Conservation (phyloP, 2,797 vertebrate species). For the Artibeus jamaicensis region DNA sequence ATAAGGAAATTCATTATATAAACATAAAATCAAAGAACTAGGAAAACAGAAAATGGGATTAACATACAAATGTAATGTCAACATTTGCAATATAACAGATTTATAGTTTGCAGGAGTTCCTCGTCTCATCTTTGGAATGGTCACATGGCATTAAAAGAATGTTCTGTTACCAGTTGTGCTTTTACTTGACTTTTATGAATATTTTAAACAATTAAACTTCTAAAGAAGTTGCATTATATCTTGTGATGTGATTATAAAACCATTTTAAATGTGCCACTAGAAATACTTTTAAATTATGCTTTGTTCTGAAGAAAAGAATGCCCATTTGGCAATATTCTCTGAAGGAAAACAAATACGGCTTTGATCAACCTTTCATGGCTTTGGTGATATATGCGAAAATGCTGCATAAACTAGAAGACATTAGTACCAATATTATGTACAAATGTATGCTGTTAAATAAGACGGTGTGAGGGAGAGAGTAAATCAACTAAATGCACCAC, state of each 20-base stretch:
- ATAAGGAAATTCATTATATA: neutral
- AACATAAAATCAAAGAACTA: neutral
- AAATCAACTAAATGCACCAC: neutral
- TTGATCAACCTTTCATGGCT: neutral
- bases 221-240: neutral
- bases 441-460: neutral
- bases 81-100: neutral
- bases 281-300: neutral
- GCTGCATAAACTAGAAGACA: neutral
- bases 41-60: neutral
- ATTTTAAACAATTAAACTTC: slow-evolving; percentile 25
- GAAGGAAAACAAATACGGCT: neutral
- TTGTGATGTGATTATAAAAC: neutral
- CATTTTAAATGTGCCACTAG: neutral
- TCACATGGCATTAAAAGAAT: neutral
- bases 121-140: neutral
- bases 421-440: neutral
- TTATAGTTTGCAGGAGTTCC: neutral
- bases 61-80: neutral
- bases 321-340: neutral
- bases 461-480: neutral
- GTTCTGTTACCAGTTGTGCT: neutral
- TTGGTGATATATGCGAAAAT: neutral
- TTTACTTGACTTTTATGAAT: neutral
- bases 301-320: neutral